Evolutionary conservation across 53 echinoderm and acorn worm genomes (phyloP).

Genomic region (Echinarachnius parma): DNA sequence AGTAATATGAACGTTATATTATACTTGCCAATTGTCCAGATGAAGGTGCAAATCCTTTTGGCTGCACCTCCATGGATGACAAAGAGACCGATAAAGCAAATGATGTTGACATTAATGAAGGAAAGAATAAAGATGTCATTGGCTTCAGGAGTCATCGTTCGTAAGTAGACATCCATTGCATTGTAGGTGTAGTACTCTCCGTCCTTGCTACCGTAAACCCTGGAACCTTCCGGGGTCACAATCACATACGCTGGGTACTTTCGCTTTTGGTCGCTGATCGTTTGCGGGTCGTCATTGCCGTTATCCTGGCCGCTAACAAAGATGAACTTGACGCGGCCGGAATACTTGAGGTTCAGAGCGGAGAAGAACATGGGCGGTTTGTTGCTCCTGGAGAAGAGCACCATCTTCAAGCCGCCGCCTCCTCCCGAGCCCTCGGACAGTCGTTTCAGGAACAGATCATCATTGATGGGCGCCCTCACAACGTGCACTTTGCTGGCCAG

Average conservation of each 20-base stretch:
- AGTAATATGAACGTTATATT: conserved; percentile 70
- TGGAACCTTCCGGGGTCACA: conserved; percentile 63
- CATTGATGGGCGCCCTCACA: not conserved
- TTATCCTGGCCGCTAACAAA: conserved; percentile 48
- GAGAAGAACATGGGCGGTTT: conserved; percentile 75
- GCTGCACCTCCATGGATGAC: conserved; percentile 69
- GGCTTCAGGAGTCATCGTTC: conserved; percentile 75
- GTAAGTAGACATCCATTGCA: conserved; percentile 65
- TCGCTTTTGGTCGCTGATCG: conserved; percentile 61
- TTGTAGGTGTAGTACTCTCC: conserved; percentile 71
- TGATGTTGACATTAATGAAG: conserved; percentile 66
- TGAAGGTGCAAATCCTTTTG: conserved; percentile 67
- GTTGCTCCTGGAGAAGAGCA: conserved; percentile 51
- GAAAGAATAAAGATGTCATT: conserved; percentile 79
- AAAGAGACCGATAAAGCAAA: conserved; percentile 81
- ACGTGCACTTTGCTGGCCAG: conserved; percentile 51
- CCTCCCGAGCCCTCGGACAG: not conserved
- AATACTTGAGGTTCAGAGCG: conserved; percentile 77
- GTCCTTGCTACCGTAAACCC: conserved; percentile 55
- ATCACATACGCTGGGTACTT: conserved; percentile 76
- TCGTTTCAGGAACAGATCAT: conserved; percentile 12
- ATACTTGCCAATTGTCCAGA: conserved; percentile 77
- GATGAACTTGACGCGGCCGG: conserved; percentile 80
- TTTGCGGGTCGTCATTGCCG: conserved; percentile 28
- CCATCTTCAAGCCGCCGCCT: conserved; percentile 45